Evolutionary conservation across 2,888 invertebrate genomes (phyloP), one percentile per base, ranked within the genome.

Genomic region (Limnephilus rhombicus): DNA sequence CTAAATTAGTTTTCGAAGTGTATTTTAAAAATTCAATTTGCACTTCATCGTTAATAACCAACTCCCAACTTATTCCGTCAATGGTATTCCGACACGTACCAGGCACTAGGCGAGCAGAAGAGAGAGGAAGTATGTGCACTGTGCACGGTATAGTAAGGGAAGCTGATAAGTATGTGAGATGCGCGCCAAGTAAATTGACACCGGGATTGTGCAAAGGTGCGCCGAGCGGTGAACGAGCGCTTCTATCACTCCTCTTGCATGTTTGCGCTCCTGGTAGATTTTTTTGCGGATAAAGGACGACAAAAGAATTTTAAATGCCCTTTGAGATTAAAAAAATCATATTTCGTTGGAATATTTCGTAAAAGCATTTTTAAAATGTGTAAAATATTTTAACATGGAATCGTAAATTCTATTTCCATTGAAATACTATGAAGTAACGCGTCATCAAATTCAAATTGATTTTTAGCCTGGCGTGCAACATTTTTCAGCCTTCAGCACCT

Each of bases 101-200:
- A 49, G 49, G 49, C 49, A 49, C 85, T 49, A 86, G 85, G 85
- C 37, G 49, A 86, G 45, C 41, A 41, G 85, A n/a, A 41, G 49
- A n/a, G 85, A 18, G 85, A 85, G 85, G 12, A 83, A 49, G 85
- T 86, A 49, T 45, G 13, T 12, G 45, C 45, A 45, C 12, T 12
- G 1, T 45, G 45, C 45, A 45, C 13, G 49, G 49, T 49, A 11
- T 13, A 49, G 49, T 49, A 15, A 13, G 41, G 49, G 41, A 37
- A 37, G 85, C 41, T 45, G 85, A 86, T 86, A 86, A 86, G 85
- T 41, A 86, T 45, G 85, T 86, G 85, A 86, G 85, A 86, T 86
- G 85, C 49, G 45, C 85, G 37, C 85, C 85, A 49, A 29, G 85
- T 86, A 86, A 86, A 86, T 86, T 86, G 85, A 86, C 85, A 86